Conservation (phyloP, 2,888 invertebrate species). For the Melitaea athalia region DNA sequence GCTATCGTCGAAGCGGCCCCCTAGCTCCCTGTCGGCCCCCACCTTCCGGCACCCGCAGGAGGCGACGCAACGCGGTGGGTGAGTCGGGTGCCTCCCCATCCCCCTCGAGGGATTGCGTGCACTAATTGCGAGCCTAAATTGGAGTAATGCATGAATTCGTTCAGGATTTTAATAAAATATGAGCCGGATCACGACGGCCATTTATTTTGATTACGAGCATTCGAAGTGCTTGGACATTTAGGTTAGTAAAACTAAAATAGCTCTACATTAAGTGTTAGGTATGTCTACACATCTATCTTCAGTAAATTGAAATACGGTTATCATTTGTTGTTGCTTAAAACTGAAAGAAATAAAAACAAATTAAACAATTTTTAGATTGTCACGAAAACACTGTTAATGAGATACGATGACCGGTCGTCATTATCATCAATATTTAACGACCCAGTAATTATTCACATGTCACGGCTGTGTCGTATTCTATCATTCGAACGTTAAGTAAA, state of each 20-base stretch:
- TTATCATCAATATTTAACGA: conserved; percentile 3
- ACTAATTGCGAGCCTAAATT: conserved; percentile 79
- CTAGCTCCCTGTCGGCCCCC: conserved; percentile 42
- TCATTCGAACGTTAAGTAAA: conserved; percentile 34
- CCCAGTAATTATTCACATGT: background rate
- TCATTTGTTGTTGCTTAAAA: background rate
- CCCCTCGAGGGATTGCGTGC: conserved; percentile 58
- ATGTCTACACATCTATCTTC: background rate
- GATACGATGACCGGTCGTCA: background rate
- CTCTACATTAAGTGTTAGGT: background rate
- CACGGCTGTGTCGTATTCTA: background rate
- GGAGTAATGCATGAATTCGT: conserved; percentile 76
- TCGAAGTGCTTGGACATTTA: conserved; percentile 10
- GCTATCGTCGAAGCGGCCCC: conserved; percentile 55
- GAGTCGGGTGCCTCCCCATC: conserved; percentile 45
- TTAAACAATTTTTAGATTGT: background rate
- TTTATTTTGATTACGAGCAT: conserved; percentile 73
- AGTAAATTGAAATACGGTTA: too few relatives aligned
- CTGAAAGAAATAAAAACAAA: background rate
- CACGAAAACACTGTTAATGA: conserved; percentile 1
- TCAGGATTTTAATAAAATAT: conserved; percentile 76
- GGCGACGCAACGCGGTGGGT: conserved; percentile 41
- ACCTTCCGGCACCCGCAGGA: conserved; percentile 42
- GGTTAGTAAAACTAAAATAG: background rate
- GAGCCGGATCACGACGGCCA: conserved; percentile 70